phyloP scores from a whole-genome alignment of 2,113 vertebrate genomes.

The Numenius arquata region DNA sequence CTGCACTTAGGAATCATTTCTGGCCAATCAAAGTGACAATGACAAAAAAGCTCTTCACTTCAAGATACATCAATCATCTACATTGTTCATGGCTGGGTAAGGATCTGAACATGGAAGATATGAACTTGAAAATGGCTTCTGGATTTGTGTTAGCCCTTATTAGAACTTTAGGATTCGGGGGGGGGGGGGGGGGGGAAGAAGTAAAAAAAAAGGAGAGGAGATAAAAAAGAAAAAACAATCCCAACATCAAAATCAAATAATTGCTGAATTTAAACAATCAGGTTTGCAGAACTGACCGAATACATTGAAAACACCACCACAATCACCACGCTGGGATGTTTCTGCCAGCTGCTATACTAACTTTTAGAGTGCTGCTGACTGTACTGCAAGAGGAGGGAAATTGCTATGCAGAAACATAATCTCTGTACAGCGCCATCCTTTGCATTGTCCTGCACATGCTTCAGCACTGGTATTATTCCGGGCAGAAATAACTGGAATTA shows the following conservation, averaged over 20 bases:
- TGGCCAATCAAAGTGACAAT: neutral
- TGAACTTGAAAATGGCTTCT: neutral
- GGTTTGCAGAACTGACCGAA: neutral
- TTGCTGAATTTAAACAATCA: neutral
- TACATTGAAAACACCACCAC: neutral
- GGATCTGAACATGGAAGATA: neutral
- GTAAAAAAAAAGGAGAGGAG: neutral
- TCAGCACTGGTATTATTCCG: neutral
- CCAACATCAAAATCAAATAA: neutral
- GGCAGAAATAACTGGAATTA: neutral
- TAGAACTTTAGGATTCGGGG: neutral
- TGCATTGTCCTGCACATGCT: neutral
- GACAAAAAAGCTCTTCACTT: neutral
- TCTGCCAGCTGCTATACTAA: neutral
- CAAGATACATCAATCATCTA: neutral
- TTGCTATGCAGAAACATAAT: neutral
- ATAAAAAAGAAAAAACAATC: neutral
- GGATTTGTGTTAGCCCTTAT: neutral
- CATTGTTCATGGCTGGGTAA: neutral
- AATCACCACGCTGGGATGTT: neutral
- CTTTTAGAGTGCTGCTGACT: neutral
- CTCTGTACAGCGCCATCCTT: neutral
- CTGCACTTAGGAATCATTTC: neutral
- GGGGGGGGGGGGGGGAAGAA: no score
- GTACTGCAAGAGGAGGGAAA: neutral